These are phyloP conservation scores for Lasioglossum figueresi DNA, from an alignment of 2,888 invertebrate genomes.

Conservation along the genomic window DNA sequence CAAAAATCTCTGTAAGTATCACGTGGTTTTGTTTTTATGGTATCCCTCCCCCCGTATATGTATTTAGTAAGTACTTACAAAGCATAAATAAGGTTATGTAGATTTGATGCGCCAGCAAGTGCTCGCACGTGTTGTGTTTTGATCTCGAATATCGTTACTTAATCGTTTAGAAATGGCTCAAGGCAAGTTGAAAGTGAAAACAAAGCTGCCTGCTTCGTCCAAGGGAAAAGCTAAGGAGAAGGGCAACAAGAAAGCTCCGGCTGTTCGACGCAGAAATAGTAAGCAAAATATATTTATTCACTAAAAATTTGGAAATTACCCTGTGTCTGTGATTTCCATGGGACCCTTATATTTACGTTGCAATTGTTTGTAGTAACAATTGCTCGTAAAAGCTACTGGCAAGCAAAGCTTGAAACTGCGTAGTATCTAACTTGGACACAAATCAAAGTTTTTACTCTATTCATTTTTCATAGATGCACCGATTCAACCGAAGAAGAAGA, in stretches of 20 bases:
- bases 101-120: background rate
- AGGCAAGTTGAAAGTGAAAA: slow-evolving; percentile 89
- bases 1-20: background rate
- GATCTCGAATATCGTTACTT: background rate
- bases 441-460: background rate
- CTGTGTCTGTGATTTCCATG: no score
- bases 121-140: slow-evolving; percentile 14
- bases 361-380: background rate
- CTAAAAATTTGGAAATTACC: no score
- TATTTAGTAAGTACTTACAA: background rate
- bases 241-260: slow-evolving; percentile 85
- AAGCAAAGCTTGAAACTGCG: background rate
- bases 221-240: slow-evolving; percentile 82
- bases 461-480: slow-evolving; percentile 86
- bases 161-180: slow-evolving; percentile 86
- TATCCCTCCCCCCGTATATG: background rate
- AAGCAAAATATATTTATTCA: slow-evolving; percentile 74
- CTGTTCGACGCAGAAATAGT: slow-evolving; percentile 87
- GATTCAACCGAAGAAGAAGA: slow-evolving; percentile 87
- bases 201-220: slow-evolving; percentile 86
- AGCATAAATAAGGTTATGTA: slow-evolving; percentile 10
- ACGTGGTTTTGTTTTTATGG: slow-evolving; percentile 12
- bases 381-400: background rate
- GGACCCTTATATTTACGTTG: background rate
- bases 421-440: background rate